Base-by-base conservation (phyloP, 2,797 vertebrate species). In the Erithacus rubecula region DNA sequence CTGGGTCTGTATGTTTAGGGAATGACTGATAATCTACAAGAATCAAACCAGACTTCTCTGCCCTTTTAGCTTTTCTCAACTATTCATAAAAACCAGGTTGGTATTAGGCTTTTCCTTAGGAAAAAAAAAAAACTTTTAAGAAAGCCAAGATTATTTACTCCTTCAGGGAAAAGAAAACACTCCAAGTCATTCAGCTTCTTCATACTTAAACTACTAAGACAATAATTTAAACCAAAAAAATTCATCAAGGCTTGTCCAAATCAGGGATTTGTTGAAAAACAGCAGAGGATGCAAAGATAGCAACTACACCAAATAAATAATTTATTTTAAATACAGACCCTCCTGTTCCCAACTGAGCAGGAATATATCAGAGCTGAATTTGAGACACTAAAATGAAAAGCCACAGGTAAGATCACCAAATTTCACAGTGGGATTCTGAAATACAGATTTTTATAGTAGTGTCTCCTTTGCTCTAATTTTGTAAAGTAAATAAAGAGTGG, bases 301-400 rank as follows among this genome's bases (percentile, higher is more conserved):
- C 9, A 58, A 52, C 9, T 22, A 12, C 4, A 4, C 8, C 12
- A 46, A 56, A 79, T 46, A 64, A 83, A 15, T 8, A 69, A 29
- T 5, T 55, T 69, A 10, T 76, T 83, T 43, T 26, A 32, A 80
- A 72, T 1, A 6, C 41, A 75, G 64, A 41, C 34, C 27, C 37
- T 51, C 22, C 9, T 47, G 24, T 5, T 32, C 47, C 39, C 9
- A 39, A 19, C 1, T 46, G 24, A 56, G 41, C 3, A 79, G 23
- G 9, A 82, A 89, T 2, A 0, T 0, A 0, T 29, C n/a, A 17
- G 2, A 72, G 6, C 34, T 7, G 0, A 77, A 77, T 18, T 18
- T 26, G n/a, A 87, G 47, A 27, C 19, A 37, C 3, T 13, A 27
- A 63, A 15, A 29, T 10, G 30, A 80, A 82, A 93, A 70, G 23